Percentiles rank a stretch among this genome's conserved stretches.
Evolutionary conservation across 1,140 invertebrate species (phyloP).

Genomic region (Eupeodes corollae): DNA sequence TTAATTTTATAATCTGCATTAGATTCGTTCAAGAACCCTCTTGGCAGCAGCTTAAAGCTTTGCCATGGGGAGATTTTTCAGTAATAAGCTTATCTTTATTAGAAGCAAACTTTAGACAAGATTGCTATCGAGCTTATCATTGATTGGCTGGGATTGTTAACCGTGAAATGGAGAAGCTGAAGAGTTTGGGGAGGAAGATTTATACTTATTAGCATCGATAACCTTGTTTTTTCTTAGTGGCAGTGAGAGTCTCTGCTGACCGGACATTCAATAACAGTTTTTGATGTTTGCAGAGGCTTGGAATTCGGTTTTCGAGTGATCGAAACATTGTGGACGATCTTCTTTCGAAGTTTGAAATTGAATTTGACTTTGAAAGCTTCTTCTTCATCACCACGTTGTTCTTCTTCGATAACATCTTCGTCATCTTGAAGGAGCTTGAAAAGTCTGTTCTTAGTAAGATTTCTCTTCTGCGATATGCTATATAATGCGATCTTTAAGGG

Average conservation of each 20-base stretch:
- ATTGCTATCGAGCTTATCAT: conserved; percentile 45
- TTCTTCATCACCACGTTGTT: conserved; percentile 19
- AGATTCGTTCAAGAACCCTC: conserved; percentile 40
- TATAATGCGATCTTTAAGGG: conserved; percentile 33
- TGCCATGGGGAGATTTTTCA: conserved; percentile 43
- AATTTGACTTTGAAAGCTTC: conserved; percentile 19
- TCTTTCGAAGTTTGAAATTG: conserved; percentile 25
- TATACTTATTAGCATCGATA: conserved; percentile 36
- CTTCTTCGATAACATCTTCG: conserved; percentile 14
- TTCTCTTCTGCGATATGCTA: conserved; percentile 19
- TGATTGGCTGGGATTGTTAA: conserved; percentile 26
- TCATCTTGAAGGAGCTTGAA: conserved; percentile 56
- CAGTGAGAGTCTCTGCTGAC: conserved; percentile 34
- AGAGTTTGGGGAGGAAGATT: conserved; percentile 42
- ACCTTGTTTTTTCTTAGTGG: conserved; percentile 34
- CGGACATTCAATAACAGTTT: conserved; percentile 25
- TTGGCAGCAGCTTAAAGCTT: conserved; percentile 45
- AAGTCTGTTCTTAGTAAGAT: conserved; percentile 40
- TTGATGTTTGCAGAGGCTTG: conserved; percentile 21
- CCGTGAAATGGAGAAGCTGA: conserved; percentile 39
- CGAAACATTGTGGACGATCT: conserved; percentile 33
- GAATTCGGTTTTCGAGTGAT: conserved; percentile 30
- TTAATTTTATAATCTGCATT: conserved; percentile 48
- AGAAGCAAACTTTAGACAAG: conserved; percentile 44
- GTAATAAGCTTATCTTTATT: conserved; percentile 41